Evolutionary conservation across 2,113 vertebrate genomes (phyloP).

Genomic region (Entomyzon cyanotis): DNA sequence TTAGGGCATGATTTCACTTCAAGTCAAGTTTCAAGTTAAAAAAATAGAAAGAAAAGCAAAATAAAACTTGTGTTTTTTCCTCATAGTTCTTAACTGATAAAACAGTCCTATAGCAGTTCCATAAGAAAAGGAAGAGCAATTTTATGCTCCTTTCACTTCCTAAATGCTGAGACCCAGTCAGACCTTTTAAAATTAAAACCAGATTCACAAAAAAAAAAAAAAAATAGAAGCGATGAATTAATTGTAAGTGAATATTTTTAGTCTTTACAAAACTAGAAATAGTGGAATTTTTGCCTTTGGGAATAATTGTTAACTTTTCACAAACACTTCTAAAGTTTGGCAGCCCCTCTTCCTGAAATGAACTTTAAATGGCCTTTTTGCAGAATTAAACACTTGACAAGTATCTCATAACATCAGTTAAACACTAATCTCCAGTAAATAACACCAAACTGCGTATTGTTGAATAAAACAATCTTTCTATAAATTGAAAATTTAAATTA

Average conservation of each 20-base stretch:
- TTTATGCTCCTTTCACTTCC: neutral
- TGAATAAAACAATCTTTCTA: neutral
- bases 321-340: neutral
- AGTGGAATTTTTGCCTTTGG: neutral
- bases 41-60: fast-evolving
- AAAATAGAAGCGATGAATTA: neutral
- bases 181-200: neutral
- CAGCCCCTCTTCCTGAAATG: neutral
- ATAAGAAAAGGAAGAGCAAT: neutral
- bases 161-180: neutral
- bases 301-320: neutral
- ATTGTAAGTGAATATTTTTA: neutral
- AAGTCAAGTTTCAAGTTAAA: neutral
- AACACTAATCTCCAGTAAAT: neutral
- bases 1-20: neutral
- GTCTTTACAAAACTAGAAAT: neutral
- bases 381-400: neutral
- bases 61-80: neutral
- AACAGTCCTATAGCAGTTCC: neutral
- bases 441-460: neutral
- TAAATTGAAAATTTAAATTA: neutral
- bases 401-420: neutral
- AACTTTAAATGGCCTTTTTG: neutral
- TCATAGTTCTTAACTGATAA: neutral
- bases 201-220: neutral